phyloP scores from a whole-genome alignment of 2,113 vertebrate genomes.

The Phainopepla nitens region DNA sequence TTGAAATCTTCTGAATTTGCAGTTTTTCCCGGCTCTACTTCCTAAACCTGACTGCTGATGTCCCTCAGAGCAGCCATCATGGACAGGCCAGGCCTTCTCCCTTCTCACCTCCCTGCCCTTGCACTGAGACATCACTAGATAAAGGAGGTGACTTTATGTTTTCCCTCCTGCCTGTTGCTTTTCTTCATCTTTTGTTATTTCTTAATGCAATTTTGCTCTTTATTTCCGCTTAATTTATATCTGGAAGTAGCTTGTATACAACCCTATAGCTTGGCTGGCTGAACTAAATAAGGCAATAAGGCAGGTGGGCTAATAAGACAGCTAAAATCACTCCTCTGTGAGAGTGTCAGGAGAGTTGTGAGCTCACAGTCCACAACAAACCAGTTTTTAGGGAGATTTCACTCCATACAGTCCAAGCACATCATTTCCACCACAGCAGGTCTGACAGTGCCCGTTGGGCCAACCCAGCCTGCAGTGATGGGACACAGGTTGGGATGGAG shows the following conservation, averaged over 20 bases:
- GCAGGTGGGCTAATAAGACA: neutral
- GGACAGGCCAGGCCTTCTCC: neutral
- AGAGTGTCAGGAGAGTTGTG: neutral
- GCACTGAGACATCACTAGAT: neutral
- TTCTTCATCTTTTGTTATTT: neutral
- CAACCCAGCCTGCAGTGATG: neutral
- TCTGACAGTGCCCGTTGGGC: neutral
- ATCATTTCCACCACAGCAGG: neutral
- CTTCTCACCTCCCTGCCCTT: neutral
- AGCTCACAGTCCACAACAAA: neutral
- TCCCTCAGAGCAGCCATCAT: neutral
- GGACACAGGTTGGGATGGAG: rapidly evolving
- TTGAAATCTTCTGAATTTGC: neutral
- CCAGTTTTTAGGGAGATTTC: neutral
- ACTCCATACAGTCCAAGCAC: too few relatives aligned
- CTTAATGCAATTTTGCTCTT: neutral
- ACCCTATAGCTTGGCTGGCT: neutral
- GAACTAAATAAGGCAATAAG: neutral
- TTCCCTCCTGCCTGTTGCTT: neutral
- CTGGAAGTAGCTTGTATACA: too few relatives aligned
- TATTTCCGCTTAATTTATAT: neutral
- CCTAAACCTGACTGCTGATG: neutral
- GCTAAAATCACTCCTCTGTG: neutral
- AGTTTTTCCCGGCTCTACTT: neutral
- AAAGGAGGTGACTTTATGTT: neutral